Base-by-base conservation (phyloP, 64 coral and sea anemone genomes). In the Stichodactyla helianthus region DNA sequence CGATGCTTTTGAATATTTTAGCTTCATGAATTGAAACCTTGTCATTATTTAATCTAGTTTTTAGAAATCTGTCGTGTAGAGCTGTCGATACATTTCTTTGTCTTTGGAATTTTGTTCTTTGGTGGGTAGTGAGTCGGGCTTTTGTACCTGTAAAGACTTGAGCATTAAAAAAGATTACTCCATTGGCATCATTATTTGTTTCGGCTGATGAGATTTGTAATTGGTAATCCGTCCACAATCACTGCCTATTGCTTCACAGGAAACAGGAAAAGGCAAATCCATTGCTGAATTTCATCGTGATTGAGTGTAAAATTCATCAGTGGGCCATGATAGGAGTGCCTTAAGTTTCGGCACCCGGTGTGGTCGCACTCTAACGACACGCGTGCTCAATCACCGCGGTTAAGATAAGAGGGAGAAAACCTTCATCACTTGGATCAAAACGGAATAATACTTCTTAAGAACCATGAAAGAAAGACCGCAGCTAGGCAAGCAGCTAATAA, bases 261-360 rank as follows among this genome's bases (percentile, higher is more conserved):
- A 81, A 81, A 81, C 78, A 81, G 78, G 78, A 81, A 81, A 81
- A 81, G 78, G 50, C 78, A 81, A 81, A 81, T 81, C 78, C 78
- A 81, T 31, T 26, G 12, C 12, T 74, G 68, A 74, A 13, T 74
- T 31, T 74, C 68, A 31, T 35, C 10, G 68, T 74, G 27, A 74
- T 74, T 74, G 68, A 74, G 68, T 74, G 25, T 31, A 74, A 31
- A 26, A 13, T 58, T 11, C 7, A 26, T 31, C 68, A n/a, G 7
- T n/a, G n/a, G 19, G 18, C 4, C 5, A 8, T 5, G 9, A 22
- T 68, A 9, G 12, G 68, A 31, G 12, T 74, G 68, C 5, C 10
- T 23, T 31, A 0, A 9, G 25, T 23, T 31, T 10, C 5, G 25
- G 68, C 68, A 27, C 10, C 68, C 23, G 68, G 68, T 74, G 68